phyloP scores from a whole-genome alignment of 2,888 invertebrate genomes.

The Bellardia pandia region DNA sequence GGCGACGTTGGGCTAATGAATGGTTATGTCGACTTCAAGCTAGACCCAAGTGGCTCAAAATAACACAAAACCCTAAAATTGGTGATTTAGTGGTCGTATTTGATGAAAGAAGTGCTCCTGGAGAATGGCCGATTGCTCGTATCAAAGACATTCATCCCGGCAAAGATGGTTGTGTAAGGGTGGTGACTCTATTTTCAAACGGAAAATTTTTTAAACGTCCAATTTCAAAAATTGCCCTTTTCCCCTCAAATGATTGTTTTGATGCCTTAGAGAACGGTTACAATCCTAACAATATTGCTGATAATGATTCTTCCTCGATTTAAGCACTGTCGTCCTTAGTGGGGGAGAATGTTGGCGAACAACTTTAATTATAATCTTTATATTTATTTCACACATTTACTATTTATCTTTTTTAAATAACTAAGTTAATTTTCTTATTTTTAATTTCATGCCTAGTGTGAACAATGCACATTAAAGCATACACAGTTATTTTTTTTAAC shows the following conservation, averaged over 20 bases:
- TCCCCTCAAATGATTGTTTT: constrained; percentile 15
- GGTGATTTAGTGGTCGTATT: constrained; percentile 52
- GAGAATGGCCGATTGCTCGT: constrained; percentile 45
- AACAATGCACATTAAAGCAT: too few species aligned
- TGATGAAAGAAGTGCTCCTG: constrained; percentile 45
- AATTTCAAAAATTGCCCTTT: constrained; percentile 43
- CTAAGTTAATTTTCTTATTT: too few species aligned
- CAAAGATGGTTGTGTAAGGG: constrained; percentile 50
- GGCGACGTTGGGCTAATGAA: constrained; percentile 63
- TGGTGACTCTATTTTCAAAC: constrained; percentile 43
- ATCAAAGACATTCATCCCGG: constrained; percentile 43
- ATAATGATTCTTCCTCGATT: not conserved
- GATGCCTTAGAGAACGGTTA: not conserved
- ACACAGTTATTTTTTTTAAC: too few species aligned
- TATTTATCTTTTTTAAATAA: too few species aligned
- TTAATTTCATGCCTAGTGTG: too few species aligned
- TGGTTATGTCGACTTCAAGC: constrained; percentile 58
- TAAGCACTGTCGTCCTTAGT: not conserved
- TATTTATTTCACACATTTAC: too few species aligned
- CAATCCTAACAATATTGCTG: not conserved
- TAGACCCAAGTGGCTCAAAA: constrained; percentile 57
- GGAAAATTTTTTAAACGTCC: constrained; percentile 39
- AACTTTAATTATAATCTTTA: too few species aligned
- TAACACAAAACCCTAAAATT: constrained; percentile 37
- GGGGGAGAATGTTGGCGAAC: not conserved